These are phyloP conservation scores for Calcarius ornatus DNA, from an alignment of 2,113 vertebrate species.

Conservation along the genomic window DNA sequence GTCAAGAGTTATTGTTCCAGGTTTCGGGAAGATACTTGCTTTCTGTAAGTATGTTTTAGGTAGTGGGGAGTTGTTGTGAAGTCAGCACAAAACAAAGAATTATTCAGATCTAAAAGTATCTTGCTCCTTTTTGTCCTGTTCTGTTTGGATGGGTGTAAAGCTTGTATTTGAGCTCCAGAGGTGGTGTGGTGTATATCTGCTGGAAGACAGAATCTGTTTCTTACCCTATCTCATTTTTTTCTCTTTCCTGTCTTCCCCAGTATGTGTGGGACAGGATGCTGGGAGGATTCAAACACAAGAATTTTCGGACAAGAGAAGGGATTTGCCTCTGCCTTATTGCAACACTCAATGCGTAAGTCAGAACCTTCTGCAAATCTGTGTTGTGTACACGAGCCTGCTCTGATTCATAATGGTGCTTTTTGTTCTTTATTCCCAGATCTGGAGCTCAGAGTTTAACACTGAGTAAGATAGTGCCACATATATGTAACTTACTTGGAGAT, in stretches of 20 bases:
- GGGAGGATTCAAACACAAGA: slow-evolving; percentile 98
- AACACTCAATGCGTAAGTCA: slow-evolving; percentile 89
- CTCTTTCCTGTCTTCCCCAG: slow-evolving; percentile 67
- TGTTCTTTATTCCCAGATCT: slow-evolving; percentile 78
- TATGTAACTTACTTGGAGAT: slow-evolving; percentile 97
- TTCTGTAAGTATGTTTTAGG: neutral
- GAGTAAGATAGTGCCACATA: slow-evolving; percentile 98
- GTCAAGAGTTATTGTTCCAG: neutral
- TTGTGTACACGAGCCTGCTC: neutral
- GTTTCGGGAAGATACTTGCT: neutral
- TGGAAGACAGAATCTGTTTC: neutral
- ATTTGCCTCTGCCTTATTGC: slow-evolving; percentile 96
- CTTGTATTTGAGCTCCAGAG: neutral
- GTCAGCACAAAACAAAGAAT: neutral
- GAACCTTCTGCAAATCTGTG: neutral
- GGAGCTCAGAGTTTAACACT: slow-evolving; percentile 96
- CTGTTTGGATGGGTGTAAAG: neutral
- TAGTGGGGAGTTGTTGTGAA: neutral
- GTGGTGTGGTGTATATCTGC: neutral
- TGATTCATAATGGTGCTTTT: neutral
- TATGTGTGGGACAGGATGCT: slow-evolving; percentile 97
- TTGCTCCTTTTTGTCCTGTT: neutral
- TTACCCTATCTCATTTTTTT: neutral
- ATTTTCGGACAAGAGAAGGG: slow-evolving; percentile 96
- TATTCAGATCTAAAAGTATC: neutral